phyloP scores from a whole-genome alignment of 2,797 vertebrate species.

The Leuciscus waleckii region DNA sequence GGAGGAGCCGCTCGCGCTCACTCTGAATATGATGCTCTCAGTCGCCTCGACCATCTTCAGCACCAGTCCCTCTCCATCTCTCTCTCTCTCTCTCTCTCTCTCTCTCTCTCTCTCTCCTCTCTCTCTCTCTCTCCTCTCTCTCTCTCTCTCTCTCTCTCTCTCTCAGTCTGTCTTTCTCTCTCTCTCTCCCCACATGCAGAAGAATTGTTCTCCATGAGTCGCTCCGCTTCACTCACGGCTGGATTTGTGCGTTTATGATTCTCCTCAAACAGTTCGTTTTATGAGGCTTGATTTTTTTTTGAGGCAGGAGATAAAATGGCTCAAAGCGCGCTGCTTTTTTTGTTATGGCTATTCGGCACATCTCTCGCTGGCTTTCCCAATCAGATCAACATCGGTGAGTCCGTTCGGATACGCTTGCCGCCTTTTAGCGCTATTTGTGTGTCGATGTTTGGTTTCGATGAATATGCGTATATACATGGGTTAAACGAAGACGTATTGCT shows the following conservation, averaged over 20 bases:
- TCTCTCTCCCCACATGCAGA: slow-evolving; percentile 64
- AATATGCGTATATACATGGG: not conserved
- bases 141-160: slow-evolving; percentile 59
- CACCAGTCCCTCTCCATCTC: slow-evolving; percentile 66
- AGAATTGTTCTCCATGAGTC: slow-evolving; percentile 80
- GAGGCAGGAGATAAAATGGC: slow-evolving; percentile 85
- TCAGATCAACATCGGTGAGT: slow-evolving; percentile 99
- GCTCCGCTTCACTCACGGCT: slow-evolving; percentile 74
- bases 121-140: slow-evolving; percentile 58
- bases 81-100: slow-evolving; percentile 55
- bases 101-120: slow-evolving; percentile 61
- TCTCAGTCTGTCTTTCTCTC: slow-evolving; percentile 37
- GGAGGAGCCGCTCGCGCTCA: slow-evolving; percentile 74
- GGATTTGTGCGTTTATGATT: slow-evolving; percentile 85
- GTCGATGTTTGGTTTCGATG: slow-evolving; percentile 23
- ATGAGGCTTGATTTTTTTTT: slow-evolving; percentile 82
- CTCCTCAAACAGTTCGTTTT: slow-evolving; percentile 78
- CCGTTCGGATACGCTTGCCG: slow-evolving; percentile 11
- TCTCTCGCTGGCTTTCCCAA: slow-evolving; percentile 92
- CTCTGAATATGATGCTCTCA: slow-evolving; percentile 73
- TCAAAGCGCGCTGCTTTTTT: slow-evolving; percentile 85
- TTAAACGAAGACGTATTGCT: not conserved
- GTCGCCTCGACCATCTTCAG: slow-evolving; percentile 80
- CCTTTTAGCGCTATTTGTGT: slow-evolving; percentile 27
- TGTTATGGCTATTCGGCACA: slow-evolving; percentile 88